Evolutionary conservation across 2,113 vertebrate species (phyloP).

Genomic region (Alligator mississippiensis): DNA sequence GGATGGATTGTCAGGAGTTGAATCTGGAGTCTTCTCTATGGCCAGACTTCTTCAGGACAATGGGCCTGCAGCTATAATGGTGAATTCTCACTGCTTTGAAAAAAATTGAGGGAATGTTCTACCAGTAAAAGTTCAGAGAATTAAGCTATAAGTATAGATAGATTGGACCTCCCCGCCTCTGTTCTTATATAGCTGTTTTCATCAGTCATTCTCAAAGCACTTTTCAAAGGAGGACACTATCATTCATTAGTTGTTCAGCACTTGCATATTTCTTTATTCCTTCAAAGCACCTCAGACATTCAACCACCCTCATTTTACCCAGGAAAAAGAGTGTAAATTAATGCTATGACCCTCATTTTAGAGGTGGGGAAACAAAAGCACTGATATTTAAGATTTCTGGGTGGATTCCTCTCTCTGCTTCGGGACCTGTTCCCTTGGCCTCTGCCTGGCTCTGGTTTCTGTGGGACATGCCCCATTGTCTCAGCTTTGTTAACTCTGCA

Average conservation of each 20-base stretch:
- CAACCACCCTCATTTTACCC: neutral
- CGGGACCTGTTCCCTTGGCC: neutral
- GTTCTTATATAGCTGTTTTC: slow-evolving; percentile 45
- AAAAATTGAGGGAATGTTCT: slow-evolving; percentile 19
- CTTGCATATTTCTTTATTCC: neutral
- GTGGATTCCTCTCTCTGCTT: neutral
- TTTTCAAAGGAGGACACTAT: slow-evolving; percentile 34
- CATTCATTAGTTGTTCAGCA: slow-evolving; percentile 42
- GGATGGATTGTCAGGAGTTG: slow-evolving; percentile 1
- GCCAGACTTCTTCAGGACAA: slow-evolving; percentile 47
- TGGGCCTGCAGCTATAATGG: neutral
- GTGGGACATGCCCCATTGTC: slow-evolving; percentile 28
- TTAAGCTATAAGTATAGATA: slow-evolving; percentile 24
- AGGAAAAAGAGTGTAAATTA: neutral
- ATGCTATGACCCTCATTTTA: slow-evolving; percentile 5
- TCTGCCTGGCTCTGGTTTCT: neutral
- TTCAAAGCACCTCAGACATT: slow-evolving; percentile 2
- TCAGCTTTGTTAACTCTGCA: slow-evolving; percentile 49
- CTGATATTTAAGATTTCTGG: neutral
- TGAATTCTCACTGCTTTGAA: slow-evolving; percentile 8
- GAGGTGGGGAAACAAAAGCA: neutral
- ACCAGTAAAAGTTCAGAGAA: slow-evolving; percentile 48
- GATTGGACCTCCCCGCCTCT: slow-evolving; percentile 35
- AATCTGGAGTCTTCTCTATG: slow-evolving; percentile 13
- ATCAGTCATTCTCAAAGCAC: slow-evolving; percentile 45